Evolutionary conservation across 2,113 vertebrate genomes (phyloP).

Genomic region (Geothlypis trichas): DNA sequence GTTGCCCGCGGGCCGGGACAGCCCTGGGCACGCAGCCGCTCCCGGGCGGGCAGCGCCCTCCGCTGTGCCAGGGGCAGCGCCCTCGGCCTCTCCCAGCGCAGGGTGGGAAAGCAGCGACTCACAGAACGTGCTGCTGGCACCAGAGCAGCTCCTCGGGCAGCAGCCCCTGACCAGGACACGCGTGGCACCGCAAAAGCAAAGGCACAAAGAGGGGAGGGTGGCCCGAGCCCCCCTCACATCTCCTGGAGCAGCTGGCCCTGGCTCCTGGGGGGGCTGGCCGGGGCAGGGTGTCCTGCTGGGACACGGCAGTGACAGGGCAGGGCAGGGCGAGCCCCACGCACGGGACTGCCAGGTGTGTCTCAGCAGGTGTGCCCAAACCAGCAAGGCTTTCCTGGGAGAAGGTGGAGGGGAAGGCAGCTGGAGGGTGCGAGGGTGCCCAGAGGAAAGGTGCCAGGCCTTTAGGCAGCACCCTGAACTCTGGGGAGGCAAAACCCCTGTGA

Average conservation of each 20-base stretch:
- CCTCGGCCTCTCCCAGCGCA: too few relatives aligned
- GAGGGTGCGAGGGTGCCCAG: too few relatives aligned
- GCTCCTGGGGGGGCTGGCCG: too few relatives aligned
- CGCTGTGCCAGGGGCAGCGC: too few relatives aligned
- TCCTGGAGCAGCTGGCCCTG: background rate
- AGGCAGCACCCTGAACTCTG: background rate
- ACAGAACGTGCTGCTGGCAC: too few relatives aligned
- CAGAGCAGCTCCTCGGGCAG: too few relatives aligned
- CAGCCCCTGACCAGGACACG: too few relatives aligned
- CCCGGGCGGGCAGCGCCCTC: too few relatives aligned
- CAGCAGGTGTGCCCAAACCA: accelerated
- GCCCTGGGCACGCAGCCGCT: too few relatives aligned
- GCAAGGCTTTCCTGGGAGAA: background rate
- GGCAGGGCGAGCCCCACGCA: accelerated
- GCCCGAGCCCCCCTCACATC: background rate
- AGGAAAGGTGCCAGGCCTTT: background rate
- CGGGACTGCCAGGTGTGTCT: background rate
- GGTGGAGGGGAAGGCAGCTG: background rate
- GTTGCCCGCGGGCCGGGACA: too few relatives aligned
- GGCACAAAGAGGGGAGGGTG: background rate
- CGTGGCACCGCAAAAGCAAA: background rate
- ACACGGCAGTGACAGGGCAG: background rate
- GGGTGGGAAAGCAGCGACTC: too few relatives aligned
- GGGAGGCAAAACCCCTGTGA: background rate
- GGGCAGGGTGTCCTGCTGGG: accelerated